Conservation (phyloP, 2,113 vertebrate species). For the Trematocara unimaculatum region DNA sequence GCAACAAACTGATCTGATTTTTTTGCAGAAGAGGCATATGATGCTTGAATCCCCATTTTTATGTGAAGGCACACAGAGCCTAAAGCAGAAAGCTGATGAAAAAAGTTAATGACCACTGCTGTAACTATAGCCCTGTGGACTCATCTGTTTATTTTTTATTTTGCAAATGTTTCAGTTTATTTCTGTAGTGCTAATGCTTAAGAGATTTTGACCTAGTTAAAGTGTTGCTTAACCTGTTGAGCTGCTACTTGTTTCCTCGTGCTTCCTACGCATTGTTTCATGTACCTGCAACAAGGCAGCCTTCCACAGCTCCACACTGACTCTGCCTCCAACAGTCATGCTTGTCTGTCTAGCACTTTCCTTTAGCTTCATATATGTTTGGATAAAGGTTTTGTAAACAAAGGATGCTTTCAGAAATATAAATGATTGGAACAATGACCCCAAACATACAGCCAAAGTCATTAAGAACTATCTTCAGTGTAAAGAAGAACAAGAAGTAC, state of each 20-base stretch:
- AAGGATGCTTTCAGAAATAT: background rate
- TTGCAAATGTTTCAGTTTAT: background rate
- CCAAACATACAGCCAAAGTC: background rate
- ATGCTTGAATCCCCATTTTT: background rate
- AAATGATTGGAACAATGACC: background rate
- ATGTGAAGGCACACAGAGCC: background rate
- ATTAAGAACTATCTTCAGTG: background rate
- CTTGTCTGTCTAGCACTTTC: background rate
- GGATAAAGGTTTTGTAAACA: background rate
- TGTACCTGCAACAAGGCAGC: background rate
- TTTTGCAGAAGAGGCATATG: background rate
- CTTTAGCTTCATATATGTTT: background rate
- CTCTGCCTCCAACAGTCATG: background rate
- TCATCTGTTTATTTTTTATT: background rate
- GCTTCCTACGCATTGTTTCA: background rate
- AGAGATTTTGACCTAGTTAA: background rate
- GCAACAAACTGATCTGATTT: background rate
- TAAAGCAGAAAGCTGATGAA: background rate
- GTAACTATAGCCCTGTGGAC: background rate
- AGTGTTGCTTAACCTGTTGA: background rate
- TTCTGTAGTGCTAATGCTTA: background rate
- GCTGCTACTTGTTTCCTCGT: background rate
- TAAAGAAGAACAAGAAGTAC: background rate
- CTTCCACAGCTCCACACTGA: background rate
- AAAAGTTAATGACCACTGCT: background rate